These are phyloP conservation scores for Heliconius nattereri DNA, from an alignment of 1,140 invertebrate genomes.

Conservation along the genomic window DNA sequence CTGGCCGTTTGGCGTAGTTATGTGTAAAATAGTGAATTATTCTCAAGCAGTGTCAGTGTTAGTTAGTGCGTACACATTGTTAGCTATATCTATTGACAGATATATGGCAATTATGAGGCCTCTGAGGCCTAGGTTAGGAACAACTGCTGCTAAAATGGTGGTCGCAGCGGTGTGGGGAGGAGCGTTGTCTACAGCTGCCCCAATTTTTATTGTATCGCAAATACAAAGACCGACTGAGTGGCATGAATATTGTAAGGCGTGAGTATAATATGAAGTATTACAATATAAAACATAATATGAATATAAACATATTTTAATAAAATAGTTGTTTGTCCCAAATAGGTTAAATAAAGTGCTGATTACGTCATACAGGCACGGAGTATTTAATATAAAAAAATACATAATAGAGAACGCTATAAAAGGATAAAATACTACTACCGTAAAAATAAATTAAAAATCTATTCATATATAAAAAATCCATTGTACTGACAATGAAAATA, in stretches of 20 bases:
- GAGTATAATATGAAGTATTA: no score
- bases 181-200: slow-evolving; percentile 89
- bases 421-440: no score
- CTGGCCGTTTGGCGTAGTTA: slow-evolving; percentile 90
- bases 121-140: slow-evolving; percentile 88
- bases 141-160: slow-evolving; percentile 85
- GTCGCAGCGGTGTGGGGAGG: slow-evolving; percentile 90
- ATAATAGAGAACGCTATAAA: no score
- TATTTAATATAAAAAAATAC: no score
- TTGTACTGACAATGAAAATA: not conserved
- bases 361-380: no score
- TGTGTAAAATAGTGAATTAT: slow-evolving; percentile 90
- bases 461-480: not conserved
- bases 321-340: no score
- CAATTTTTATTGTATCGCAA: slow-evolving; percentile 87
- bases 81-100: slow-evolving; percentile 92
- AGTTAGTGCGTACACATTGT: slow-evolving; percentile 91
- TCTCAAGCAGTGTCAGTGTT: slow-evolving; percentile 90
- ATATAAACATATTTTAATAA: no score
- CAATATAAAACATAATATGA: no score
- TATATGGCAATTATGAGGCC: slow-evolving; percentile 95
- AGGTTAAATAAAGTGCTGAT: no score
- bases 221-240: slow-evolving; percentile 82
- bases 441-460: not conserved
- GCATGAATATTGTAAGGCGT: slow-evolving; percentile 84